Base-by-base conservation (phyloP, 23 tunicate species). In the Phallusia fumigata region DNA sequence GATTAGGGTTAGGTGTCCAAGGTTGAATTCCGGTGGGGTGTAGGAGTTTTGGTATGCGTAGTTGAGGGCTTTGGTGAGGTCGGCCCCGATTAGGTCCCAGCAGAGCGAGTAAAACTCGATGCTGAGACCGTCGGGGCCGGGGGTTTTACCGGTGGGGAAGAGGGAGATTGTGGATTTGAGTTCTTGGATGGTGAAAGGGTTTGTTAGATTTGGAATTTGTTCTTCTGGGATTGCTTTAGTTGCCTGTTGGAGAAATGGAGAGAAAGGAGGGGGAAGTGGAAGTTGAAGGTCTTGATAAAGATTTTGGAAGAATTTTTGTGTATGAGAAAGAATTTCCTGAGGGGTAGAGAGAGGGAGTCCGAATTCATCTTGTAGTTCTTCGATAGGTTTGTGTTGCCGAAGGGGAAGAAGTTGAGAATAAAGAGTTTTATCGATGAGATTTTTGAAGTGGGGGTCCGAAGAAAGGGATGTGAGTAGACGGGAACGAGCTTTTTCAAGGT, bases 111-210 rank as follows among this genome's bases (percentile, higher is more conserved):
- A 58, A 13, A 58, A 58, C 16, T 58, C 69, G 28, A 24, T 24
- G 28, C 69, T 58, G 69, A 58, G 69, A 58, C 69, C 69, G 69
- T 58, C 69, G 28, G 69, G 69, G 28, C 69, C 69, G 3, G 69
- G 69, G 69, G 16, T 58, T 58, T 58, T 58, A 16, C 11, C 69
- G 13, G 28, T 6, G 28, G 69, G 69, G 28, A 58, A 58, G 28
- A 58, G 69, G 28, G 28, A 58, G 28, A 58, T 58, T 22, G 69
- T 21, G 8, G 3, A 3, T 58, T 58, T 58, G 13, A 58, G 8
- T 58, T 58, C 69, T 21, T 22, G 69, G 15, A 1, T 1, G 26
- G 69, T 58, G 13, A 58, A 58, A 13, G 69, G 11, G 28, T 21
- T 22, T 1, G 16, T 3, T 58, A 58, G 28, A 6, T 24, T 24